Conservation (phyloP, 2,888 invertebrate genomes). For the Ormyrus pomaceus region DNA sequence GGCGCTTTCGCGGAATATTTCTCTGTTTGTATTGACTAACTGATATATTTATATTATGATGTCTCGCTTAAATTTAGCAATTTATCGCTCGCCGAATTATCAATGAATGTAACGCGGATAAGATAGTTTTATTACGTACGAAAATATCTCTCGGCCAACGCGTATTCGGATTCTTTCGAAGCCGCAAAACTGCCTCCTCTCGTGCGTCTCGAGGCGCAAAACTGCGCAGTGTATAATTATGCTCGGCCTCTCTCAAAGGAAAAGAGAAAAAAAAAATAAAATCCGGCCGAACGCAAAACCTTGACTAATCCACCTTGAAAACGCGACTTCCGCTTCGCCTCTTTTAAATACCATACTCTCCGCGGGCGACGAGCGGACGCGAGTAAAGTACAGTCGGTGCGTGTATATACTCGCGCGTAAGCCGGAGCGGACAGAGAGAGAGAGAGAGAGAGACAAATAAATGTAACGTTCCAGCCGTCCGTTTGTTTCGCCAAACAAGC, state of each 20-base stretch:
- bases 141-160: too few relatives aligned
- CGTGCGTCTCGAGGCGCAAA: too few relatives aligned
- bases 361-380: background rate
- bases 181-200: too few relatives aligned
- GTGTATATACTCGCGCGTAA: background rate
- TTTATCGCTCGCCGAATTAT: too few relatives aligned
- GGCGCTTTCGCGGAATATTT: too few relatives aligned
- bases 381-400: background rate
- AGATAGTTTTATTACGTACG: too few relatives aligned
- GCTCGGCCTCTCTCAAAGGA: background rate
- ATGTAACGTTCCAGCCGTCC: conserved; percentile 39
- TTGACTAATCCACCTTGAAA: conserved; percentile 39
- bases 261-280: background rate
- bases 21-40: too few relatives aligned
- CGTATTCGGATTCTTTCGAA: too few relatives aligned
- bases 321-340: conserved; percentile 16
- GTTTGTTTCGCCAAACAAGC: conserved; percentile 53
- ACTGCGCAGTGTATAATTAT: background rate
- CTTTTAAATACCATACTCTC: background rate
- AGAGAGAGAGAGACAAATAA: conserved; percentile 22
- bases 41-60: too few relatives aligned
- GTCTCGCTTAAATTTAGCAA: too few relatives aligned
- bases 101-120: too few relatives aligned
- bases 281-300: background rate
- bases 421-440: too few relatives aligned